Percentiles rank a stretch among this genome's conserved stretches.
Conservation (phyloP, 2,113 vertebrate species). For the Paramisgurnus dabryanus region DNA sequence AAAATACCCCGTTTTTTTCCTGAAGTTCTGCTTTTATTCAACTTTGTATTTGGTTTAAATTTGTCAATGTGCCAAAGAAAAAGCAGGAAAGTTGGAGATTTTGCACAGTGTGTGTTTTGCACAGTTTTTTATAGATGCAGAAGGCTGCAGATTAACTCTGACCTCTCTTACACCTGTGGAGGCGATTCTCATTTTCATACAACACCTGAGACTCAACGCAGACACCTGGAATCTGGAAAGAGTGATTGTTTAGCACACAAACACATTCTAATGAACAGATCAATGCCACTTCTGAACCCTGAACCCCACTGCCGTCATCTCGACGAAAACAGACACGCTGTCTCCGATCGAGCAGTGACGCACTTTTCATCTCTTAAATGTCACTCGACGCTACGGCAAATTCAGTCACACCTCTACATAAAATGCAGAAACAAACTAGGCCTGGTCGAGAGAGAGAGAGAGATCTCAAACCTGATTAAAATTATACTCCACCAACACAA, state of each 20-base stretch:
- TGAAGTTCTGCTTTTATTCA: background rate
- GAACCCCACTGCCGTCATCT: background rate
- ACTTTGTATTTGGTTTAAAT: background rate
- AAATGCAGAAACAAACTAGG: conserved; percentile 27
- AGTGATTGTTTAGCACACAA: conserved; percentile 25
- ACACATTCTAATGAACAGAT: conserved; percentile 46
- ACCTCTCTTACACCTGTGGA: conserved; percentile 30
- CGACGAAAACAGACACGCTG: conserved; percentile 30
- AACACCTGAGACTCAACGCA: conserved; percentile 41
- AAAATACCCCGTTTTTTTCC: no score
- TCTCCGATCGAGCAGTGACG: conserved; percentile 36
- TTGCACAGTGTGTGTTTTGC: conserved; percentile 19
- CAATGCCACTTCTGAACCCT: conserved; percentile 34
- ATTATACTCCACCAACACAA: conserved; percentile 45
- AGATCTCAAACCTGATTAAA: conserved; percentile 49
- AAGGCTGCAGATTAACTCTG: conserved; percentile 35
- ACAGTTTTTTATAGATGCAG: conserved; percentile 10
- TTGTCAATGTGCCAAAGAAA: background rate
- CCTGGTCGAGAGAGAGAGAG: background rate
- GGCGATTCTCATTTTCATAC: conserved; percentile 43
- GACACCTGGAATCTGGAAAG: conserved; percentile 11
- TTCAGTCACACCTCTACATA: conserved; percentile 19
- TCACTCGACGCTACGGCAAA: conserved; percentile 31
- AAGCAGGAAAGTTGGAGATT: background rate
- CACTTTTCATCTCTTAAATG: conserved; percentile 45